Percentiles rank a stretch among this genome's conserved stretches.
phyloP scores from a whole-genome alignment of 2,113 vertebrate species.

The Oreochromis niloticus region DNA sequence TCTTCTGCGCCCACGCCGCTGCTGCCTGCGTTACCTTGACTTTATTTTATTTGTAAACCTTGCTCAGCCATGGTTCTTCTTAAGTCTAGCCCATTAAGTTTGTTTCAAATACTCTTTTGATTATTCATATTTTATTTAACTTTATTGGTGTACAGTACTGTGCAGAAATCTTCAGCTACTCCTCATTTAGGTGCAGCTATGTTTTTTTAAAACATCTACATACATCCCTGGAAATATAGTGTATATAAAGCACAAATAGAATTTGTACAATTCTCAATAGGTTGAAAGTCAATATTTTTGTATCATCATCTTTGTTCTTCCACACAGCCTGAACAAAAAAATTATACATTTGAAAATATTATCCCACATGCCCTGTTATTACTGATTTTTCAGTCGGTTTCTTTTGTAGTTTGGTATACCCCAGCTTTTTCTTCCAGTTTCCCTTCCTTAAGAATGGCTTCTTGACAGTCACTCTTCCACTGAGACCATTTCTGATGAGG shows the following conservation, averaged over 20 bases:
- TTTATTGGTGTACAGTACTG: neutral
- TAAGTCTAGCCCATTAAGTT: neutral
- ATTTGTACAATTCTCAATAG: neutral
- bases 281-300: neutral
- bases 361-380: no score
- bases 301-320: neutral
- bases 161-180: neutral
- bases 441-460: neutral
- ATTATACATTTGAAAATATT: no score
- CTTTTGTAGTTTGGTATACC: neutral
- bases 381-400: neutral
- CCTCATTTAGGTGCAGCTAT: neutral
- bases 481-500: neutral
- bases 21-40: neutral
- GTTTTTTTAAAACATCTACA: neutral
- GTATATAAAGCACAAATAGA: neutral
- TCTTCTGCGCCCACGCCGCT: slow-evolving; percentile 23
- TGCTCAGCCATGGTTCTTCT: neutral
- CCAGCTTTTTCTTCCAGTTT: neutral
- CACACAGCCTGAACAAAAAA: neutral
- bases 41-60: neutral
- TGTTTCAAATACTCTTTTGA: neutral
- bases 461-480: neutral
- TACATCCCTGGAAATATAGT: neutral
- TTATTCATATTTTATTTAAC: neutral